phyloP scores from a whole-genome alignment of 2,113 vertebrate genomes.

The Rhynchomys soricoides region DNA sequence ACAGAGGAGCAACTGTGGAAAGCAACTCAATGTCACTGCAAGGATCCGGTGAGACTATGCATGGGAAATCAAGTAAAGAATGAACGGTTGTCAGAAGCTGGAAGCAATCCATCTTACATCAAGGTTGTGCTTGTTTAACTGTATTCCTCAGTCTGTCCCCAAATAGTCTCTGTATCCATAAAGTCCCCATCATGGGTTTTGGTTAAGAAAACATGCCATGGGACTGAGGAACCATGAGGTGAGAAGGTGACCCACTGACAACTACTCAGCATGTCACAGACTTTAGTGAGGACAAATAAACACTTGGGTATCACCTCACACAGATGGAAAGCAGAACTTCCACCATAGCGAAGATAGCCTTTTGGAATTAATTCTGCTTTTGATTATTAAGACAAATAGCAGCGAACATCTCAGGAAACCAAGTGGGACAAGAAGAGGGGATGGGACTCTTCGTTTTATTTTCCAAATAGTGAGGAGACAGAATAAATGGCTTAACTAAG shows the following conservation, averaged over 20 bases:
- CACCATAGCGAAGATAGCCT: not conserved
- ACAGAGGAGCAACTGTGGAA: not conserved
- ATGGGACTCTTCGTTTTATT: not conserved
- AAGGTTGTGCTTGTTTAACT: constrained; percentile 40
- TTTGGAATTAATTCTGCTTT: not conserved
- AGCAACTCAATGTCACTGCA: not conserved
- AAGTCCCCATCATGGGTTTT: not conserved
- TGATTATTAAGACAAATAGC: not conserved
- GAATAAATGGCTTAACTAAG: not conserved
- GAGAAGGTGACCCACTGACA: not conserved
- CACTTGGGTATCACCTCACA: not conserved
- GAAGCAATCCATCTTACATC: not conserved
- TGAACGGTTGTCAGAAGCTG: not conserved
- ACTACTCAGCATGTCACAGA: constrained; percentile 21
- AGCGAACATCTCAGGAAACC: constrained; percentile 16
- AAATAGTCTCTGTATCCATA: not conserved
- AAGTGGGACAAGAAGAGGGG: not conserved
- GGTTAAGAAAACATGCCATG: constrained; percentile 17
- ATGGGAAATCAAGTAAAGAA: constrained; percentile 44
- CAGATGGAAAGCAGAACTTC: constrained; percentile 43
- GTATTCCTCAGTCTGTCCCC: constrained; percentile 1
- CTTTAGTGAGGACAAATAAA: constrained; percentile 36
- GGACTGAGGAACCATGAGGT: not conserved
- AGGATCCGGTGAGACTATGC: not conserved
- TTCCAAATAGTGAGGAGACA: constrained; percentile 25